phyloP scores from a whole-genome alignment of 2,888 invertebrate genomes.

The Tenthredo mesomela region DNA sequence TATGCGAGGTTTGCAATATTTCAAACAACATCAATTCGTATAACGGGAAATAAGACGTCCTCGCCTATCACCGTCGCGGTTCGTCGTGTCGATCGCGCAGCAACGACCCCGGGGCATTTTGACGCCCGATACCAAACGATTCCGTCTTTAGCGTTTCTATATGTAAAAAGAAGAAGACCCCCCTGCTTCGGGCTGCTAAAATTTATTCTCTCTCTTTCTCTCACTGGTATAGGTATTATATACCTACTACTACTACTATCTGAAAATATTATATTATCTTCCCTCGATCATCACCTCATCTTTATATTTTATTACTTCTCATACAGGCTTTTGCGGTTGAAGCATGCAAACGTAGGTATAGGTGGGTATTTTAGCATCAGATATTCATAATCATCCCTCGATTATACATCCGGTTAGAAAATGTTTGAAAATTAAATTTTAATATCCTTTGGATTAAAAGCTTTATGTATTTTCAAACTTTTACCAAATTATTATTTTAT shows the following conservation, averaged over 20 bases:
- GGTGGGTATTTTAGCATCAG: not conserved
- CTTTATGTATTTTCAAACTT: not conserved
- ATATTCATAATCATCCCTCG: not conserved
- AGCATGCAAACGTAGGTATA: not conserved
- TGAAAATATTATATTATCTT: conserved; percentile 1
- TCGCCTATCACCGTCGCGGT: not conserved
- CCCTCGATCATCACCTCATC: not conserved
- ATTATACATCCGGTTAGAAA: not conserved
- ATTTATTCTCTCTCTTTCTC: not conserved
- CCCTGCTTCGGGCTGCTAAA: not conserved
- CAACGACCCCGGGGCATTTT: not conserved
- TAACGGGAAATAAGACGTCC: not conserved
- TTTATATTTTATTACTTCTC: not conserved
- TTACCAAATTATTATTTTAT: not conserved
- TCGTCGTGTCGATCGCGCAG: not conserved
- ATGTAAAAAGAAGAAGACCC: not conserved
- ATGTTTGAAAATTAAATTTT: not conserved
- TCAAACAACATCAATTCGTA: not conserved
- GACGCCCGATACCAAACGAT: conserved; percentile 6
- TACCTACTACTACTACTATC: not conserved
- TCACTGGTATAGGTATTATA: not conserved
- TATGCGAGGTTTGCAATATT: not conserved
- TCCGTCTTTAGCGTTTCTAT: not conserved
- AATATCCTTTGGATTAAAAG: not conserved
- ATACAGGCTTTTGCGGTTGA: not conserved